Evolutionary conservation across 92 coral and sea anemone species (phyloP).

Genomic region (Montipora capitata): DNA sequence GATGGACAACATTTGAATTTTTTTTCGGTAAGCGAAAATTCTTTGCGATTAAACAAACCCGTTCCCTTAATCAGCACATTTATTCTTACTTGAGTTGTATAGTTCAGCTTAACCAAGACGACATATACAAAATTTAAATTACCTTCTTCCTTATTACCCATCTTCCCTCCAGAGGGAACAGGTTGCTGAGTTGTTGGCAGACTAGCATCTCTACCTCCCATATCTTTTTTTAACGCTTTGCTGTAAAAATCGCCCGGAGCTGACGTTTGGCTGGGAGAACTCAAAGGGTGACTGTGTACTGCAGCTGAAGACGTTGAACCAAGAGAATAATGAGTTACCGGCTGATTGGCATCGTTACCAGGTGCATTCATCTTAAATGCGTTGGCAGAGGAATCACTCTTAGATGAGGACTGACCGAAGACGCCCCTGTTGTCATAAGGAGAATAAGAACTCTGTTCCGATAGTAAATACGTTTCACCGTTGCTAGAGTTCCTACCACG

Average conservation of each 20-base stretch:
- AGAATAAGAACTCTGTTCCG: too few species aligned
- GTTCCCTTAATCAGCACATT: too few species aligned
- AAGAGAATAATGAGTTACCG: background rate
- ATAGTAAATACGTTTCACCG: too few species aligned
- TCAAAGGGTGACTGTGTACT: background rate
- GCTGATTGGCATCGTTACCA: background rate
- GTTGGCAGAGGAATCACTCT: too few species aligned
- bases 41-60: too few species aligned
- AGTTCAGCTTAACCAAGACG: background rate
- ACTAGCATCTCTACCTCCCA: background rate
- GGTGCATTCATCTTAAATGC: too few species aligned
- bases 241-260: background rate
- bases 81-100: too few species aligned
- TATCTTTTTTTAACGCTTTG: background rate
- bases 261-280: background rate
- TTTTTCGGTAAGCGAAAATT: too few species aligned
- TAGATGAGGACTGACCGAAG: background rate
- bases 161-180: background rate
- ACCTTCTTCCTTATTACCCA: constrained; percentile 3
- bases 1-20: too few species aligned
- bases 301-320: background rate
- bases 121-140: too few species aligned
- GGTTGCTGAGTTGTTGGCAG: background rate
- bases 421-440: too few species aligned
- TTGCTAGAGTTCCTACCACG: background rate